These are phyloP conservation scores for Drosophila paranaensis DNA, from an alignment of 2,888 invertebrate species.

Conservation along the genomic window DNA sequence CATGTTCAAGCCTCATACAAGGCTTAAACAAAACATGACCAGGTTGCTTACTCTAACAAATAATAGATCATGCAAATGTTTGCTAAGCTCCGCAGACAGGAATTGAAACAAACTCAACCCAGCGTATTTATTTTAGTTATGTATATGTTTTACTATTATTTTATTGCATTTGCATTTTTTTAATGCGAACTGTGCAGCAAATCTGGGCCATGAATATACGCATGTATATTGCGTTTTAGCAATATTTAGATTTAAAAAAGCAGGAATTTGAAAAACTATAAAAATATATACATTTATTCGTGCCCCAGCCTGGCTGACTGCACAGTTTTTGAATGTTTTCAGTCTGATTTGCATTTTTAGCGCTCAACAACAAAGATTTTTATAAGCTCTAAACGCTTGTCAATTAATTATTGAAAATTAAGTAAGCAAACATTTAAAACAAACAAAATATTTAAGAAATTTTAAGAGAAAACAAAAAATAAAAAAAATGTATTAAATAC, in stretches of 20 bases:
- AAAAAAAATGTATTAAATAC: too few relatives aligned
- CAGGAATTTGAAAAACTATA: not conserved
- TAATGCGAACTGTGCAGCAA: too few relatives aligned
- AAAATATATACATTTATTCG: not conserved
- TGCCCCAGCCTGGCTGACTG: not conserved
- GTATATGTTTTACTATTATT: not conserved
- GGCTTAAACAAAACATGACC: too few relatives aligned
- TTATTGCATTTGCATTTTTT: too few relatives aligned
- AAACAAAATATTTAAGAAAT: not conserved
- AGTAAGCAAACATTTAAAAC: not conserved
- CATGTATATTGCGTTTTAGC: too few relatives aligned
- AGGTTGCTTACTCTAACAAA: too few relatives aligned
- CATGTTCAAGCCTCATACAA: too few relatives aligned
- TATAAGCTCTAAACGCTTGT: not conserved
- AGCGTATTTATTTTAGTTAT: not conserved
- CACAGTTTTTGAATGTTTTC: not conserved
- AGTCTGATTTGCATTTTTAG: not conserved
- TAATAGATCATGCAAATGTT: not conserved
- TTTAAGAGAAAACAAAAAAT: too few relatives aligned
- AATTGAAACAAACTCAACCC: too few relatives aligned
- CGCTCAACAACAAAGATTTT: not conserved
- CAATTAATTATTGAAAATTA: not conserved
- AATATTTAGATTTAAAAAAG: not conserved
- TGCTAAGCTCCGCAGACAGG: too few relatives aligned
- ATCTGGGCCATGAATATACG: too few relatives aligned